These are phyloP conservation scores for Styela clava DNA, from an alignment of 23 tunicate species.

Conservation along the genomic window DNA sequence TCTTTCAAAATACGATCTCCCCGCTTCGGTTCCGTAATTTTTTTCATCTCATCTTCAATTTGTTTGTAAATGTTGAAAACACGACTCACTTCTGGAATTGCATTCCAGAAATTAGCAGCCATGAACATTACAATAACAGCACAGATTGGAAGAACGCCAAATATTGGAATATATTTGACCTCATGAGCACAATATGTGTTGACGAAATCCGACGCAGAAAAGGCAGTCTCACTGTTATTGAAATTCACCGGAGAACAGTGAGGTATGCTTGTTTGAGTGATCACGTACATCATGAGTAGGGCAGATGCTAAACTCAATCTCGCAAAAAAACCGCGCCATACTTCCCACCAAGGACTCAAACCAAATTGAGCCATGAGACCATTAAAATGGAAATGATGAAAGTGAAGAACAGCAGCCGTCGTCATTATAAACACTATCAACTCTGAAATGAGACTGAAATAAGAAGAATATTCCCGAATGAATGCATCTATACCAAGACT, in stretches of 20 bases:
- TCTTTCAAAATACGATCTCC: not conserved
- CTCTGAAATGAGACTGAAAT: too few species aligned
- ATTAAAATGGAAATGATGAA: too few species aligned
- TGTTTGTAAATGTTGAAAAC: not conserved
- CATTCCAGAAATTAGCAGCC: not conserved
- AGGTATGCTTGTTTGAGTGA: not conserved
- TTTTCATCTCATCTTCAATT: not conserved
- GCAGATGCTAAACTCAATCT: not conserved
- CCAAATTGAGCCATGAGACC: too few species aligned
- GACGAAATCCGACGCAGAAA: not conserved
- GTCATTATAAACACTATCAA: too few species aligned
- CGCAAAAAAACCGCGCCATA: not conserved
- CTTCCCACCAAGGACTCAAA: not conserved
- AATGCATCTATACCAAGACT: too few species aligned
- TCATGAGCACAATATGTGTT: not conserved
- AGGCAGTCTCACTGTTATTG: not conserved
- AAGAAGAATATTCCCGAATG: too few species aligned
- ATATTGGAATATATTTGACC: not conserved
- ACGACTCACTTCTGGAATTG: not conserved
- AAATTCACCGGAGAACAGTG: not conserved
- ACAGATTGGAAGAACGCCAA: not conserved
- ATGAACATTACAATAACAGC: not conserved
- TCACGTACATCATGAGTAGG: not conserved
- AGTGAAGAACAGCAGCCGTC: too few species aligned
- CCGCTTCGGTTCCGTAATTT: not conserved